A percentile compares a stretch with the other conserved stretches of the same genome.
Evolutionary conservation across 2,113 vertebrate species (phyloP).

Genomic region (Daphoenositta chrysoptera): DNA sequence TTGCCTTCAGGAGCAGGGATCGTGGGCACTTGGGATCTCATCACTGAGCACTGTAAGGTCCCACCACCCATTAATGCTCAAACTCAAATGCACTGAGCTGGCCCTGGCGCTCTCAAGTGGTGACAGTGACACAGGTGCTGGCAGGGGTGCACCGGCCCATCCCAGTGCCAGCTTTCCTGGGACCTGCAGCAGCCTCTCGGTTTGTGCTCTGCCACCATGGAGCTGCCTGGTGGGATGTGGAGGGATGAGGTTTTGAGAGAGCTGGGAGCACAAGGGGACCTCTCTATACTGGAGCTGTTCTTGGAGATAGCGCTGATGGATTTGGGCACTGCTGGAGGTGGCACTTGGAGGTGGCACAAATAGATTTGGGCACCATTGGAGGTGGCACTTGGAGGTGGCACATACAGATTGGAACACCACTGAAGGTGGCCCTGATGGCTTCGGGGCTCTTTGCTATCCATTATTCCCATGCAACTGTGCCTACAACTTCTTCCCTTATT

Average conservation of each 20-base stretch:
- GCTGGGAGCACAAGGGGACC: neutral
- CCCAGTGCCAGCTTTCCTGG: neutral
- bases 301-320: neutral
- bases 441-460: neutral
- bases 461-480: neutral
- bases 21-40: accelerated
- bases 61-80: neutral
- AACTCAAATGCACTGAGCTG: neutral
- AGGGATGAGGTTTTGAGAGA: neutral
- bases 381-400: neutral
- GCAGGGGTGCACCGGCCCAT: accelerated
- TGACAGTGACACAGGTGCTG: neutral
- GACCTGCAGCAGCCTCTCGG: neutral
- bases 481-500: neutral
- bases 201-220: neutral
- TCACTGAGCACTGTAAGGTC: neutral
- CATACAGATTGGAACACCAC: accelerated
- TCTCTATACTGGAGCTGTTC: neutral
- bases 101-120: accelerated
- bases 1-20: neutral
- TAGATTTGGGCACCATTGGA: neutral
- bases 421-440: neutral
- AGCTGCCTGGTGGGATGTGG: neutral
- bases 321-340: neutral
- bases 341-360: neutral